phyloP scores from a whole-genome alignment of 53 echinoderm and acorn worm species.

The Actinopyga echinites region DNA sequence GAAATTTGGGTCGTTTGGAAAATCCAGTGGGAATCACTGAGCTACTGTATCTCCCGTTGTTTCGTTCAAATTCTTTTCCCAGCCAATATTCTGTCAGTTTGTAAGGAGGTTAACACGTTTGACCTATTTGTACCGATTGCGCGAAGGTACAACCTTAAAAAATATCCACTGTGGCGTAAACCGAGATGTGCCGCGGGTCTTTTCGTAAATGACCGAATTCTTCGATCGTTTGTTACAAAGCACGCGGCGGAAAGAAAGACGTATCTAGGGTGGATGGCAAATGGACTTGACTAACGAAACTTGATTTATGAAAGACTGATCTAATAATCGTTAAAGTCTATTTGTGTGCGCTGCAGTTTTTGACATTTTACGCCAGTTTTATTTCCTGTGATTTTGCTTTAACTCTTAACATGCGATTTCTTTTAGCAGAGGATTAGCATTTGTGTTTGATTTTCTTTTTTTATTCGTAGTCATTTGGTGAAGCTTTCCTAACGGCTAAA shows the following conservation, averaged over 20 bases:
- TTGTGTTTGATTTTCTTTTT: too few species aligned
- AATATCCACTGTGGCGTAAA: too few species aligned
- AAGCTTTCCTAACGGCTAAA: too few species aligned
- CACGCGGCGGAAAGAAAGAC: constrained; percentile 1
- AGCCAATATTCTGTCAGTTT: not conserved
- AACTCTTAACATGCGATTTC: too few species aligned
- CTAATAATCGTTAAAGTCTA: constrained; percentile 38
- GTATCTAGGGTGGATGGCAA: constrained; percentile 27
- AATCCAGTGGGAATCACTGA: too few species aligned
- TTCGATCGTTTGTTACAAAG: not conserved
- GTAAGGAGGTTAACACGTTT: constrained; percentile 33
- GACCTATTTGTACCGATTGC: constrained; percentile 7
- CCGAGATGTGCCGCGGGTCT: not conserved
- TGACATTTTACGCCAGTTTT: not conserved
- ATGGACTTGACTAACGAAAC: constrained; percentile 15
- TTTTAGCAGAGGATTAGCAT: too few species aligned
- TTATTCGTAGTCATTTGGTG: too few species aligned
- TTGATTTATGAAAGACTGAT: constrained; percentile 14
- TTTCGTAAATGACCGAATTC: constrained; percentile 17
- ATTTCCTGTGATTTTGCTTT: too few species aligned
- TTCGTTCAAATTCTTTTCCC: too few species aligned
- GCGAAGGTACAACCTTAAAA: too few species aligned
- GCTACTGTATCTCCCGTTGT: too few species aligned
- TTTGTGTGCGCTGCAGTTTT: constrained; percentile 7
- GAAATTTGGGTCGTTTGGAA: too few species aligned